Base-by-base conservation (phyloP, 2,888 invertebrate genomes). In the Drosophila quinaria region DNA sequence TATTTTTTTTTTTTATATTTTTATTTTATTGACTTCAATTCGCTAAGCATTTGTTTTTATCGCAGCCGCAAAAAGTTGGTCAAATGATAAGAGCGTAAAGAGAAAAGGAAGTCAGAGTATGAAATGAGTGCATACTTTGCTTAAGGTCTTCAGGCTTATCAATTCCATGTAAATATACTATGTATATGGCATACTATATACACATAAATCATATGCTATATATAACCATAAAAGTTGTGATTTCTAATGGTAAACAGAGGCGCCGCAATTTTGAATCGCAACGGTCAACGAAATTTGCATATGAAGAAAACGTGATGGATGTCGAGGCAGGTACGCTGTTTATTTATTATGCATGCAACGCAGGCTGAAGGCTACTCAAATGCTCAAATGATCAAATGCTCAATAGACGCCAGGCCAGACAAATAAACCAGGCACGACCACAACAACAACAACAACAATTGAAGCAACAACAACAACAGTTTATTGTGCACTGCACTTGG, bases 281-380 rank as follows among this genome's bases (percentile, higher is more conserved):
- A 83, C 84, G 81, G 78, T 74, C 68, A 46, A 55, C 67, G 17
- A 9, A 54, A 31, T 59, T 17, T 49, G 58, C 47, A 83, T 83
- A 87, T 80, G 77, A 31, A 31, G 31, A 75, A 77, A 84, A 67
- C 68, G 66, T 84, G 70, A 41, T 67, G 66, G 59, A 72, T 44
- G 39, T n/a, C 29, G 22, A 25, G 35, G 17, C 62, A 62, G 44
- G 44, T 46, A 37, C 17, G 47, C 46, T 39, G 47, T 47, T 87
- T 90, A 79, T 37, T 87, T 87, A 79, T 74, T 81, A 87, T 87
- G 85, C 90, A 71, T 42, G 59, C 73, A 62, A 72, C 87, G 61
- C 55, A 74, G 78, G 83, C 88, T 87, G 89, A 90, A 88, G 89
- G 81, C 90, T 87, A 85, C 84, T 80, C 68, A 72, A 86, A 81